phyloP scores from a whole-genome alignment of 1,140 invertebrate species.

The Papilio helenus region DNA sequence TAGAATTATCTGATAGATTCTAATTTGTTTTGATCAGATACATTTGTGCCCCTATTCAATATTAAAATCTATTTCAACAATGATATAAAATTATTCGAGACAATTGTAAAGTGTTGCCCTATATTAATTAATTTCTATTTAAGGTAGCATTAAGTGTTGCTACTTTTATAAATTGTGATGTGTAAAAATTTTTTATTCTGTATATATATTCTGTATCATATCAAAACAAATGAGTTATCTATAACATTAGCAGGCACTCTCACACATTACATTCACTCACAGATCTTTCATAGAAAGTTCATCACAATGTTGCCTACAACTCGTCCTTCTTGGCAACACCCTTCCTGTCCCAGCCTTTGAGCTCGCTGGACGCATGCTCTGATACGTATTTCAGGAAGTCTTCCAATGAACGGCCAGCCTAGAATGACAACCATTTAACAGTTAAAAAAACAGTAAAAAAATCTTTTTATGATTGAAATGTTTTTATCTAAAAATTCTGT shows the following conservation, averaged over 20 bases:
- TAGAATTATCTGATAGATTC: constrained; percentile 48
- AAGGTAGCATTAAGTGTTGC: constrained; percentile 7
- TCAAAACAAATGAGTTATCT: constrained; percentile 34
- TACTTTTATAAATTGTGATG: background rate
- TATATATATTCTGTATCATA: background rate
- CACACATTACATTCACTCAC: constrained; percentile 63
- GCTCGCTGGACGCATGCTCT: constrained; percentile 94
- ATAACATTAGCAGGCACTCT: constrained; percentile 29
- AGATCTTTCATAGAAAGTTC: constrained; percentile 77
- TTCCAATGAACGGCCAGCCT: constrained; percentile 96
- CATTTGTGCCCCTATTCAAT: constrained; percentile 1
- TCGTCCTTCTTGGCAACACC: constrained; percentile 95
- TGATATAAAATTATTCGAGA: constrained; percentile 28
- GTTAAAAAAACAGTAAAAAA: too few relatives aligned
- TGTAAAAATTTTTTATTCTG: background rate
- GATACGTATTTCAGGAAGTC: constrained; percentile 99
- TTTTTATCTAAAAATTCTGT: too few relatives aligned
- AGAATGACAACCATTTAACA: constrained; percentile 47
- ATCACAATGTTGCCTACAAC: constrained; percentile 69
- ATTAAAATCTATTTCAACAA: constrained; percentile 8
- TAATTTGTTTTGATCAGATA: constrained; percentile 40
- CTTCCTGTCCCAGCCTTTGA: constrained; percentile 94
- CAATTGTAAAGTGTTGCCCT: constrained; percentile 32
- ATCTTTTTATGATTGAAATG: too few relatives aligned
- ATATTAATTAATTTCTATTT: background rate